A percentile compares a stretch with the other conserved stretches of the same genome.
Evolutionary conservation across 2,888 invertebrate genomes (phyloP).

Genomic region (Eupithecia abbreviata): DNA sequence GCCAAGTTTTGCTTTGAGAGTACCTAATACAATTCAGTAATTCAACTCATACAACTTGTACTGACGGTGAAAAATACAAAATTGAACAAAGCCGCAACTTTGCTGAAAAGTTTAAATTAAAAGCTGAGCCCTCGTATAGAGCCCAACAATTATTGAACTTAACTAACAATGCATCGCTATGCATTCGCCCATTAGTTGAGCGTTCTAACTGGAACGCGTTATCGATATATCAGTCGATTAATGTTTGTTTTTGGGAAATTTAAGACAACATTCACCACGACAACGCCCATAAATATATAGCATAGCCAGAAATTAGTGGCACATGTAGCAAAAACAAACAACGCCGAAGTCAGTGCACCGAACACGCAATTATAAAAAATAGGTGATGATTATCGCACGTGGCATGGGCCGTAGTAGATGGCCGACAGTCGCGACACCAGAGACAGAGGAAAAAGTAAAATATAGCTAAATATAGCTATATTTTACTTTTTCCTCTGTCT

Average conservation of each 20-base stretch:
- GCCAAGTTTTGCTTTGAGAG: not conserved
- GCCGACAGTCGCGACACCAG: not conserved
- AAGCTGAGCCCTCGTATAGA: not conserved
- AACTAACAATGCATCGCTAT: not conserved
- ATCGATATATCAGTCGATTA: not conserved
- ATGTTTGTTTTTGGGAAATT: not conserved
- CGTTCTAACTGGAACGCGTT: not conserved
- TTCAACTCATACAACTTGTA: too few species aligned
- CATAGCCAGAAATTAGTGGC: not conserved
- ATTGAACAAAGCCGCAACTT: not conserved
- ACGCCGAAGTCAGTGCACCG: not conserved
- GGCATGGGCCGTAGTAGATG: too few species aligned
- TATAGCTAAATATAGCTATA: too few species aligned
- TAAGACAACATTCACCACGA: not conserved
- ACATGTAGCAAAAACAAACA: not conserved
- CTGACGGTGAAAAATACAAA: not conserved
- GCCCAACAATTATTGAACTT: not conserved
- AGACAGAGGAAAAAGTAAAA: not conserved
- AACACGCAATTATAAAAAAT: not conserved
- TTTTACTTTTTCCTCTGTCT: too few species aligned
- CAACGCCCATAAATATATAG: not conserved
- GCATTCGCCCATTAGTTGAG: not conserved
- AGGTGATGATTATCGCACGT: too few species aligned
- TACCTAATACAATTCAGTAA: not conserved
- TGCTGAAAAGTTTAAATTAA: not conserved